A percentile compares a stretch with the other conserved stretches of the same genome.
phyloP scores from a whole-genome alignment of 1,140 invertebrate genomes.

The Bombus vancouverensis region DNA sequence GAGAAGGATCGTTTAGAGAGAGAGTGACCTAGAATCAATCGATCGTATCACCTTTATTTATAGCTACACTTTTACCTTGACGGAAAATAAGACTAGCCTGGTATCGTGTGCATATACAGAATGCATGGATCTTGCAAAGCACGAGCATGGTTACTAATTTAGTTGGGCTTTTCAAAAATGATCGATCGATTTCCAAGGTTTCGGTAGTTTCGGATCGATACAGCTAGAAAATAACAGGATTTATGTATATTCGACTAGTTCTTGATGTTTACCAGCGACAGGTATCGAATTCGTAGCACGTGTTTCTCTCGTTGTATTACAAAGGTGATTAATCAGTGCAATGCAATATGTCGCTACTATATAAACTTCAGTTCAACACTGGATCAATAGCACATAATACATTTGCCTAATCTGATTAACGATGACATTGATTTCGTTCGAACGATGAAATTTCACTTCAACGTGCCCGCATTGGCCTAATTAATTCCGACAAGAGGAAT shows the following conservation, averaged over 20 bases:
- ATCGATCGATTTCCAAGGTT: neutral
- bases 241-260: constrained; percentile 41
- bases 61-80: constrained; percentile 45
- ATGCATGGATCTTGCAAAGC: neutral
- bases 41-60: constrained; percentile 47
- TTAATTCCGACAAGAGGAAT: neutral
- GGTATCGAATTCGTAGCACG: constrained; percentile 36
- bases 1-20: constrained; percentile 46
- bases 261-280: constrained; percentile 36
- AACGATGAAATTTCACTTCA: constrained; percentile 1
- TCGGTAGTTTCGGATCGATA: neutral
- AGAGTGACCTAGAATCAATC: constrained; percentile 52
- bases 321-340: constrained; percentile 62
- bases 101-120: neutral
- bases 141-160: neutral
- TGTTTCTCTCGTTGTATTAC: constrained; percentile 48
- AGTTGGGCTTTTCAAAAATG: neutral
- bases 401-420: constrained; percentile 59
- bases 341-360: constrained; percentile 53
- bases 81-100: constrained; percentile 33
- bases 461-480: constrained; percentile 22
- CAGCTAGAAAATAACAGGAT: neutral
- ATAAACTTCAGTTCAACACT: constrained; percentile 57
- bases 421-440: constrained; percentile 56
- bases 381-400: constrained; percentile 56